Evolutionary conservation across 2,888 invertebrate genomes (phyloP), one percentile per base, ranked within the genome.

Genomic region (Drosophila niveifrons): DNA sequence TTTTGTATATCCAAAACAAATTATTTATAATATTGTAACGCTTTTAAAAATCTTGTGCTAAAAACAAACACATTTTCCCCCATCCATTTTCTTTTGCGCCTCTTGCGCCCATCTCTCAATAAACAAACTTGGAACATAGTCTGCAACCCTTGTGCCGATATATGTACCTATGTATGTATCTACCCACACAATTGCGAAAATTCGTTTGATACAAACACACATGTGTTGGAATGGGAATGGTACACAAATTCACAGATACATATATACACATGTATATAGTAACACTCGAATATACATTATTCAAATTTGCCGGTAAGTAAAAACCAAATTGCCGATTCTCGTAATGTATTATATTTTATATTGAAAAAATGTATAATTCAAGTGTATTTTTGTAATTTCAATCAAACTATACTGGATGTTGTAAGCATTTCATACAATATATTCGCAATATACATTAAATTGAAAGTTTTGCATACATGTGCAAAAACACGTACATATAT

Each of bases 401-500:
- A 13, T n/a, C 13, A 39, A 13, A 13, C 7, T 13, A 6, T 39
- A 39, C 7, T 13, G 3, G 8, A 23, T 28, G 15, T 36, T 34
- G 36, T 36, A 46, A 46, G 23, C 36, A 13, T 57, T 47, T 57
- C 7, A 47, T 56, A 18, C 13, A 44, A 44, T 34, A 29, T 44
- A 11, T 44, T 44, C 29, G 11, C 53, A 11, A 43, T n/a, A 18
- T 31, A 17, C 9, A 31, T 18, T 17, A 44, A 56, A 44, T 56
- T 56, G 44, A 55, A 55, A 56, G 55, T 56, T 44, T 56, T 56
- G 55, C 55, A 46, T 13, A 43, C 51, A 58, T 58, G 41, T 64
- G 43, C 46, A 31, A 18, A 57, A 15, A 31, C 8, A 31, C 8
- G 10, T 10, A 31, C 11, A 34, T 17, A 51, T 31, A 50, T 13